Conservation (phyloP, 2,888 invertebrate genomes). For the Dendrolimus houi region DNA sequence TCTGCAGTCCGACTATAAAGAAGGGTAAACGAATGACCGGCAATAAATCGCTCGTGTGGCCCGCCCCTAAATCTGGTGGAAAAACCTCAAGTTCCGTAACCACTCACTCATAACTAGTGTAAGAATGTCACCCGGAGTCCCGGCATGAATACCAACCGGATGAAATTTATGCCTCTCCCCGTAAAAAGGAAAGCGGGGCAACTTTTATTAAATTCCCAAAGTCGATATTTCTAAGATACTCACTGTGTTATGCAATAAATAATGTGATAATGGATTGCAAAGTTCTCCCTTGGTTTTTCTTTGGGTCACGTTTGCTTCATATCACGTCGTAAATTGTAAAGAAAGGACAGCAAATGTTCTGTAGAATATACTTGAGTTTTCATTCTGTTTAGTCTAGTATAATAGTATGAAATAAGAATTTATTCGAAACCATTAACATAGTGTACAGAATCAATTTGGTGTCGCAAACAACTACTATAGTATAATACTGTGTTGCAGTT, state of each 20-base stretch:
- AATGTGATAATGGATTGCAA: background rate
- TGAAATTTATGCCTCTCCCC: conserved; percentile 5
- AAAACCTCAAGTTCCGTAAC: background rate
- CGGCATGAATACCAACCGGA: conserved; percentile 4
- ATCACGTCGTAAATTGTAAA: background rate
- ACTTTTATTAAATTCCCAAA: conserved; percentile 7
- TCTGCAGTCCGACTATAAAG: background rate
- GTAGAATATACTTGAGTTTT: too few relatives aligned
- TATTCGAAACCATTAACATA: too few relatives aligned
- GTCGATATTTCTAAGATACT: conserved; percentile 1
- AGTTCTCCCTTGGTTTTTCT: background rate
- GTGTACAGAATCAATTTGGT: too few relatives aligned
- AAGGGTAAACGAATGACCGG: background rate
- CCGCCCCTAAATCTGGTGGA: background rate
- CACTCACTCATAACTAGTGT: conserved; percentile 3
- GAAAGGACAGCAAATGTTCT: too few relatives aligned
- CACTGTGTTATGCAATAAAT: background rate
- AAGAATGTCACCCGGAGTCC: conserved; percentile 3
- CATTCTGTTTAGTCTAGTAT: too few relatives aligned
- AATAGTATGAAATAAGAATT: too few relatives aligned
- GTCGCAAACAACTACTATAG: too few relatives aligned
- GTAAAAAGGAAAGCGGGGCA: background rate
- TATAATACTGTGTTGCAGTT: too few relatives aligned
- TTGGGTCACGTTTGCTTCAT: background rate
- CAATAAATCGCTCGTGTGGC: background rate